These are phyloP conservation scores for Sprattus sprattus DNA, from an alignment of 2,113 vertebrate species.

Conservation along the genomic window DNA sequence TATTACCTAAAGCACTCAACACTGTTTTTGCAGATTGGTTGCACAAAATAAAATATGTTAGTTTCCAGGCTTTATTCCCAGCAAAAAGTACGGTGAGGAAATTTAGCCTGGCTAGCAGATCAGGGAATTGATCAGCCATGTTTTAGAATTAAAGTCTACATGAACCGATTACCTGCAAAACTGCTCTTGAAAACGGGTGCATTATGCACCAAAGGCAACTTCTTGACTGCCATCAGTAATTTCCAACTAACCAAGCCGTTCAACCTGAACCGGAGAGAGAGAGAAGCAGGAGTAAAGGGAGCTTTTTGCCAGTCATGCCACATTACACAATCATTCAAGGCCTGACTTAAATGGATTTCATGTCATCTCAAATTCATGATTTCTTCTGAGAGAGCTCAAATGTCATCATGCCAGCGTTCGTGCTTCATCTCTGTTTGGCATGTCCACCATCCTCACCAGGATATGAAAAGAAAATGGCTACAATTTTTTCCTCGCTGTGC, in stretches of 20 bases:
- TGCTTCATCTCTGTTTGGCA: not conserved
- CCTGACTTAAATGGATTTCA: not conserved
- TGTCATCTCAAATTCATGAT: not conserved
- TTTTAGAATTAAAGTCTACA: not conserved
- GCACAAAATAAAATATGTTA: not conserved
- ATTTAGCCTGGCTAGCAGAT: not conserved
- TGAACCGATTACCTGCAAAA: not conserved
- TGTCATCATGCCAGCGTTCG: not conserved
- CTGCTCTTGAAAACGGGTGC: not conserved
- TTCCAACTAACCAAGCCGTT: not conserved
- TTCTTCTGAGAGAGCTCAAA: not conserved
- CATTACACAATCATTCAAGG: not conserved
- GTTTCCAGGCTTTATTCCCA: not conserved
- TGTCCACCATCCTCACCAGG: not conserved
- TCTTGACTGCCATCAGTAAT: not conserved
- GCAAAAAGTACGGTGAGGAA: not conserved
- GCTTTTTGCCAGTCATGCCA: not conserved
- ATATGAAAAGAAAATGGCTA: not conserved
- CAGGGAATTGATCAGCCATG: not conserved
- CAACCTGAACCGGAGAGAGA: not conserved
- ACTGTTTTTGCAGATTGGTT: not conserved
- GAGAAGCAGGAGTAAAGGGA: not conserved
- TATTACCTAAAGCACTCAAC: not conserved
- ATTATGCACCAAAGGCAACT: not conserved
- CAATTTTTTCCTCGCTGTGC: not conserved